Conservation (phyloP, 2,888 invertebrate genomes). For the Drosophila siamana region DNA sequence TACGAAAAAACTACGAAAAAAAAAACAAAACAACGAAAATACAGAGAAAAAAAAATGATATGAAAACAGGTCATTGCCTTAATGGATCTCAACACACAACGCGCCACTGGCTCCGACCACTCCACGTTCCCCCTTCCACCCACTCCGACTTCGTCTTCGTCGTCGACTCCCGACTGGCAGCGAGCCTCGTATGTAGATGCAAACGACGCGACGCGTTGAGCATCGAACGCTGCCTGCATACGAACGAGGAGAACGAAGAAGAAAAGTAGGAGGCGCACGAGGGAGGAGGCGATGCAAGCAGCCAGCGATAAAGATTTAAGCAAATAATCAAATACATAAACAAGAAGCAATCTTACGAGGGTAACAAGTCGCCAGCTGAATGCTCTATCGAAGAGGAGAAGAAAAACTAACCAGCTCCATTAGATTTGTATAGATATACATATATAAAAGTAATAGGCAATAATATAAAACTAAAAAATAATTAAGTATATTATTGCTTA, state of each 20-base stretch:
- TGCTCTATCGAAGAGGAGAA: constrained; percentile 1
- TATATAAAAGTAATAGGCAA: too few species aligned
- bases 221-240: constrained; percentile 71
- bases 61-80: constrained; percentile 84
- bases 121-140: constrained; percentile 5
- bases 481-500: too few species aligned
- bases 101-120: constrained; percentile 44
- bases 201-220: constrained; percentile 48
- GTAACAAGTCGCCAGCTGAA: neutral
- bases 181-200: constrained; percentile 62
- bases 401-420: too few species aligned
- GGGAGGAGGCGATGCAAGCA: constrained; percentile 44
- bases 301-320: constrained; percentile 82
- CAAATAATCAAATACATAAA: constrained; percentile 80
- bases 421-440: too few species aligned
- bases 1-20: constrained; percentile 16
- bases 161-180: constrained; percentile 19
- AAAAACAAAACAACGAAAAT: constrained; percentile 20
- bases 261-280: neutral
- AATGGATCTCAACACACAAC: constrained; percentile 76
- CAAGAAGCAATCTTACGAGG: constrained; percentile 39
- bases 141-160: constrained; percentile 1
- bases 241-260: constrained; percentile 42
- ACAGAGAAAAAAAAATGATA: constrained; percentile 69
- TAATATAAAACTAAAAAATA: too few species aligned